Evolutionary conservation across 1,140 invertebrate genomes (phyloP).

Genomic region (Hypsibius dujardini): DNA sequence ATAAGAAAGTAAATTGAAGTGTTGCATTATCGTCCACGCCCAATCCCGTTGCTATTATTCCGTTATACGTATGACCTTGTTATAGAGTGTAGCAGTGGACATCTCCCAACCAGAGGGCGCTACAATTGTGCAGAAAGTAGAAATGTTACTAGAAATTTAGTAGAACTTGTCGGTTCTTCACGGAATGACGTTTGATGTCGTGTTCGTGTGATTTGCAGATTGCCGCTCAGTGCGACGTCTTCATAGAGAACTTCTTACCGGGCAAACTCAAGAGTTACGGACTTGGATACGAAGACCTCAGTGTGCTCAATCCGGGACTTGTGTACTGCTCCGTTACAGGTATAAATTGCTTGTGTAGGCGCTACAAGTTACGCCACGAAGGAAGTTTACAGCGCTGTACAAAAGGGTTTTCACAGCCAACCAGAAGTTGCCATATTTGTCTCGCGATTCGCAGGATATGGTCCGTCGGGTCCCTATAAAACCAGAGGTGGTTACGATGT

Average conservation of each 20-base stretch:
- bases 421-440: neutral
- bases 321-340: slow-evolving; percentile 85
- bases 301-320: slow-evolving; percentile 50
- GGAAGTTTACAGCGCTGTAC: slow-evolving; percentile 17
- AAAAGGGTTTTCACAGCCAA: slow-evolving; percentile 1
- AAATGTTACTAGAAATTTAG: no score
- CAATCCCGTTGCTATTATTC: slow-evolving; percentile 17
- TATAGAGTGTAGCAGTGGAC: slow-evolving; percentile 62
- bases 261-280: slow-evolving; percentile 59
- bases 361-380: no score
- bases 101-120: slow-evolving; percentile 52
- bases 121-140: slow-evolving; percentile 49
- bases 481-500: slow-evolving; percentile 80
- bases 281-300: slow-evolving; percentile 59
- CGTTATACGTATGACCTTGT: no score
- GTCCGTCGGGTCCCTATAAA: slow-evolving; percentile 62
- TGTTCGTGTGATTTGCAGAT: slow-evolving; percentile 37
- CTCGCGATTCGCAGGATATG: slow-evolving; percentile 48
- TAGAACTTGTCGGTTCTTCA: no score
- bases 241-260: slow-evolving; percentile 86
- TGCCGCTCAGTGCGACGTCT: slow-evolving; percentile 56
- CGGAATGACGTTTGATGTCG: no score
- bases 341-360: no score
- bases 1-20: slow-evolving; percentile 66
- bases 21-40: slow-evolving; percentile 16